Evolutionary conservation across 1,140 invertebrate genomes (phyloP).

Genomic region (Megathymus violae): DNA sequence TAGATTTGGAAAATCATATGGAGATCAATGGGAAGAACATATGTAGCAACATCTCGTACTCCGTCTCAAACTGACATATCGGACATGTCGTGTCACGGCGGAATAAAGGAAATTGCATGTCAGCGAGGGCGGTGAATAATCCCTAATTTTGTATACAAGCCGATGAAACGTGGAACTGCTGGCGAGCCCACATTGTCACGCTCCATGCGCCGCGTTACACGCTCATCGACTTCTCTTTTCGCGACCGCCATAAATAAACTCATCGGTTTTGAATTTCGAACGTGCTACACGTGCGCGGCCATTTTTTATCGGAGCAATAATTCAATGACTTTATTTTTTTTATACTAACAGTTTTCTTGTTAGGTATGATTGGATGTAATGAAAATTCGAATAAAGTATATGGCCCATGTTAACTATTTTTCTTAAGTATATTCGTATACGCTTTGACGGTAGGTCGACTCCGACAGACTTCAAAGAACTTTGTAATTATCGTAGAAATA

Average conservation of each 20-base stretch:
- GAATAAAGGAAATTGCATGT: conserved; percentile 49
- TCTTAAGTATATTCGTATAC: too few species aligned
- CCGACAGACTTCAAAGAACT: too few species aligned
- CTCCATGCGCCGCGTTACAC: conserved; percentile 22
- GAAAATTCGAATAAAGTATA: too few species aligned
- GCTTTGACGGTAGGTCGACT: too few species aligned
- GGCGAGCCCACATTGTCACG: conserved; percentile 59
- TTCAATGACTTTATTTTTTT: too few species aligned
- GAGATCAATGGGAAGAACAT: too few species aligned
- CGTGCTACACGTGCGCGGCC: conserved; percentile 15
- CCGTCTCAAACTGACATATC: conserved; percentile 24
- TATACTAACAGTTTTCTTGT: too few species aligned
- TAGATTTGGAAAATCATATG: too few species aligned
- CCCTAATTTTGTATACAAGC: conserved; percentile 75
- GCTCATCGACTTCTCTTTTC: conserved; percentile 45
- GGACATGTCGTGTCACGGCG: conserved; percentile 29
- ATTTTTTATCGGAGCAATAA: neutral
- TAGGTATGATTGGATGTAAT: too few species aligned
- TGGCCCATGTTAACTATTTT: too few species aligned
- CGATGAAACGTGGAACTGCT: conserved; percentile 42
- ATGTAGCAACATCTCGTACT: conserved; percentile 10
- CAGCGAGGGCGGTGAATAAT: conserved; percentile 64
- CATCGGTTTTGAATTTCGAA: conserved; percentile 39
- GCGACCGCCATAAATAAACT: conserved; percentile 45
- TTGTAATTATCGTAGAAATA: too few species aligned